Conservation (phyloP, 2,888 invertebrate species). For the Parthenolecanium corni region DNA sequence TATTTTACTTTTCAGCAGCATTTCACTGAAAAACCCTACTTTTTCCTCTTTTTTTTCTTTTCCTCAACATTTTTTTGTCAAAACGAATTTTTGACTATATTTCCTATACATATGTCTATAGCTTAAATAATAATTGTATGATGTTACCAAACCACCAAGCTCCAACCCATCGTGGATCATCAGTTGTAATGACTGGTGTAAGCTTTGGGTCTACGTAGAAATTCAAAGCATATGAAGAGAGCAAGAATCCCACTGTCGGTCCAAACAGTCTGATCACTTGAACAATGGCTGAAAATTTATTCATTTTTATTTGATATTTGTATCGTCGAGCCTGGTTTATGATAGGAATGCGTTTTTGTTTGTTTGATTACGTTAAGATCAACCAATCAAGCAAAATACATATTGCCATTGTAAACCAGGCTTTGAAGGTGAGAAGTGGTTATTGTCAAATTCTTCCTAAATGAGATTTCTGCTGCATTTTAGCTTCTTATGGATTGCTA, state of each 20-base stretch:
- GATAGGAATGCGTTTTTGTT: too few species aligned
- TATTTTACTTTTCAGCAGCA: too few species aligned
- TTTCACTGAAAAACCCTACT: too few species aligned
- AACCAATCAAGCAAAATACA: too few species aligned
- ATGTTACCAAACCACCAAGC: conserved; percentile 45
- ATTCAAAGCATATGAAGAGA: conserved; percentile 37
- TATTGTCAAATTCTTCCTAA: too few species aligned
- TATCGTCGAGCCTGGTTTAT: neutral
- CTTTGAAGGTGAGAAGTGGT: neutral
- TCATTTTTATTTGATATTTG: neutral
- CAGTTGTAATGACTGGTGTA: conserved; percentile 37
- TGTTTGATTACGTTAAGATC: too few species aligned
- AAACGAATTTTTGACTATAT: too few species aligned
- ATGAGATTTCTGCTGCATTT: too few species aligned
- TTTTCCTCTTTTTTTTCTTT: too few species aligned
- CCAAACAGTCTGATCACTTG: conserved; percentile 34
- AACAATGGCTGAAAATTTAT: neutral
- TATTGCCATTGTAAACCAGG: neutral
- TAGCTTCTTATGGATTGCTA: neutral
- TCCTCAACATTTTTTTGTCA: too few species aligned
- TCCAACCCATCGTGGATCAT: conserved; percentile 45
- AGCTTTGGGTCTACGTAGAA: conserved; percentile 36
- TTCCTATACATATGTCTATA: too few species aligned
- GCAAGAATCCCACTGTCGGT: conserved; percentile 37
- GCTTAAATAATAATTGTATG: too few species aligned